These are phyloP conservation scores for Pseudorectes ferrugineus DNA, from an alignment of 2,113 vertebrate genomes.

Conservation along the genomic window DNA sequence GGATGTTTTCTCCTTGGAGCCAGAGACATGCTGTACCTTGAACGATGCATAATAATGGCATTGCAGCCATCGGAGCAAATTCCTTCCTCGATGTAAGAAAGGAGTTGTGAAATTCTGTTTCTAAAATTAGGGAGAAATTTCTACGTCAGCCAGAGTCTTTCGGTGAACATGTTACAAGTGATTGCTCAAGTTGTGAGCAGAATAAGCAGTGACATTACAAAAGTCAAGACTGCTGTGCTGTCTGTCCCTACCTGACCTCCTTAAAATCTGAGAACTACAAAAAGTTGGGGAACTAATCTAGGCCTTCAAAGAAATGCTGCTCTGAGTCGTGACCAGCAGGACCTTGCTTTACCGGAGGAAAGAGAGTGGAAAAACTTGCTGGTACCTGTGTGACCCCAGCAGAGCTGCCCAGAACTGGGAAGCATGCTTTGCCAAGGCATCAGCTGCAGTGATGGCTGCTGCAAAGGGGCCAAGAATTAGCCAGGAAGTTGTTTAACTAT, in stretches of 20 bases:
- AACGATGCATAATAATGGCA: neutral
- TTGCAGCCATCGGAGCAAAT: neutral
- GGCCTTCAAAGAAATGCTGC: neutral
- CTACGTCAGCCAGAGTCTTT: neutral
- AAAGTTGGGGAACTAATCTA: neutral
- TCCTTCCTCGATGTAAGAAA: neutral
- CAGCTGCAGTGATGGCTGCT: neutral
- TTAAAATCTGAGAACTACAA: neutral
- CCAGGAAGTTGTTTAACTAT: neutral
- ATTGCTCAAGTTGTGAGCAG: neutral
- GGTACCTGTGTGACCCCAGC: neutral
- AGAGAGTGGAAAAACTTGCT: rapidly evolving
- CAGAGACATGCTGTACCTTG: neutral
- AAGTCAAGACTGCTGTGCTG: slow-evolving; percentile 16
- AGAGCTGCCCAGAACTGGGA: neutral
- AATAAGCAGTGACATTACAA: slow-evolving; percentile 51
- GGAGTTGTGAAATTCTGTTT: slow-evolving; percentile 2
- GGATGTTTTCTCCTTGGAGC: neutral
- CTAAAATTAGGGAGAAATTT: slow-evolving; percentile 44
- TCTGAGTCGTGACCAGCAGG: neutral
- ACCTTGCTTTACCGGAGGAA: neutral
- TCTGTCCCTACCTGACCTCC: slow-evolving; percentile 38
- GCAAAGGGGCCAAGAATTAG: neutral
- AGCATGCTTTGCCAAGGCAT: neutral
- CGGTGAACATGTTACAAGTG: neutral